Base-by-base conservation (phyloP, 2,797 vertebrate species). In the Ctenopoma multispine region DNA sequence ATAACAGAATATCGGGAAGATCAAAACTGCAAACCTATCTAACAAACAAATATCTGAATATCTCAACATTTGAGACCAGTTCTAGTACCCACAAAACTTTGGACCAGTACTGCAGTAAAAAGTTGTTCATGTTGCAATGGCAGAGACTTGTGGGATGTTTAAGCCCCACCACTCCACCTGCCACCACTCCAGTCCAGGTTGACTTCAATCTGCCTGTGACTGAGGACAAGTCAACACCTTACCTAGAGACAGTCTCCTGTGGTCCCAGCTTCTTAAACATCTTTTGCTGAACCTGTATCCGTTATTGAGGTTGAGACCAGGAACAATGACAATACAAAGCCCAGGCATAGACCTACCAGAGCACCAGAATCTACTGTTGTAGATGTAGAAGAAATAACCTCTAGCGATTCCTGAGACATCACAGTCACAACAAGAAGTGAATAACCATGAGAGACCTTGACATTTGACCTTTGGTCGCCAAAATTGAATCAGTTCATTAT, bases 141-240 rank as follows among this genome's bases (percentile, higher is more conserved):
- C 13, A n/a, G 23, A 58, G 27, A 56, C 71, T 41, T 61, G 44
- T 20, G 20, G 24, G 21, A 13, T 49, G 29, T 75, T 82, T 81
- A 9, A 43, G 14, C 18, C 50, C 11, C 17, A 56, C 24, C 62
- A 20, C 59, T 40, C 10, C 20, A 36, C 1, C 61, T 49, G 21
- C 7, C 40, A 47, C 38, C 3, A 24, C 36, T n/a, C 6, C 20
- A 59, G 49, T 23, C 6, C 17, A 60, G 49, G 50, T 48, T 14
- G 14, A 53, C 21, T 46, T 27, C 31, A 59, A 23, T 2, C 27
- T 66, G 38, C 1, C 17, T 43, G 38, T 36, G 18, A 53, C 36
- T 29, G 47, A 71, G 46, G 9, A 27, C 29, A n/a, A 20, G 54
- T 41, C 7, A 47, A 17, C 44, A 43, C 10, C 57, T 41, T 41